Conservation (phyloP, 2,888 invertebrate species). For the Thera obeliscata region DNA sequence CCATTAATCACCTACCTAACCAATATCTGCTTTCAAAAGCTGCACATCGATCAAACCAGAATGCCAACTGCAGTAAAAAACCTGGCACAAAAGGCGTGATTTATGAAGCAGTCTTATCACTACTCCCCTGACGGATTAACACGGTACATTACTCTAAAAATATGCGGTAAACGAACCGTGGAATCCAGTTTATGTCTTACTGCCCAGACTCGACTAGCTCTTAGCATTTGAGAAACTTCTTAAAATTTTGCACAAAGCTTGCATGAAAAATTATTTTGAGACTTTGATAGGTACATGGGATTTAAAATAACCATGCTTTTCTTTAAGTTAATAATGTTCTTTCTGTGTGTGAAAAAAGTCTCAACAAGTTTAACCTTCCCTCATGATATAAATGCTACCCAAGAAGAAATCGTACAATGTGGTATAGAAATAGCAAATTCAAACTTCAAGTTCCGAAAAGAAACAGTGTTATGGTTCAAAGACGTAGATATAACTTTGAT, state of each 20-base stretch:
- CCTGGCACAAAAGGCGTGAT: conserved; percentile 40
- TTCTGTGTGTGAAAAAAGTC: conserved; percentile 30
- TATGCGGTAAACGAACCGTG: conserved; percentile 26
- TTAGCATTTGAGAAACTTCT: background rate
- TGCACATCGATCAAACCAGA: conserved; percentile 50
- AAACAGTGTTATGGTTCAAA: conserved; percentile 55
- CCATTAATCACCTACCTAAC: conserved; percentile 22
- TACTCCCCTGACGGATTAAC: conserved; percentile 30
- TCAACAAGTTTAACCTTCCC: conserved; percentile 30
- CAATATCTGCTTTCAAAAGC: conserved; percentile 13
- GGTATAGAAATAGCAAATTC: conserved; percentile 58
- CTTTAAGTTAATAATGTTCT: conserved; percentile 16
- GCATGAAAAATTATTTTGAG: background rate
- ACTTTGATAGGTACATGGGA: background rate
- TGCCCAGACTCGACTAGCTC: conserved; percentile 6
- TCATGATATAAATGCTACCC: conserved; percentile 29
- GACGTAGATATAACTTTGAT: conserved; percentile 55
- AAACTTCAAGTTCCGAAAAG: conserved; percentile 57
- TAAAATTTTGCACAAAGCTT: background rate
- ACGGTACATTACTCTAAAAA: conserved; percentile 38
- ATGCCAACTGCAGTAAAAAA: conserved; percentile 40
- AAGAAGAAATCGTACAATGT: conserved; percentile 49
- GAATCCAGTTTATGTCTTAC: conserved; percentile 19
- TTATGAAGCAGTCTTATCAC: conserved; percentile 38
- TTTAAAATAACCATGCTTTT: conserved; percentile 11